Evolutionary conservation across 2,113 vertebrate genomes (phyloP).

Genomic region (Amphiprion ocellaris): DNA sequence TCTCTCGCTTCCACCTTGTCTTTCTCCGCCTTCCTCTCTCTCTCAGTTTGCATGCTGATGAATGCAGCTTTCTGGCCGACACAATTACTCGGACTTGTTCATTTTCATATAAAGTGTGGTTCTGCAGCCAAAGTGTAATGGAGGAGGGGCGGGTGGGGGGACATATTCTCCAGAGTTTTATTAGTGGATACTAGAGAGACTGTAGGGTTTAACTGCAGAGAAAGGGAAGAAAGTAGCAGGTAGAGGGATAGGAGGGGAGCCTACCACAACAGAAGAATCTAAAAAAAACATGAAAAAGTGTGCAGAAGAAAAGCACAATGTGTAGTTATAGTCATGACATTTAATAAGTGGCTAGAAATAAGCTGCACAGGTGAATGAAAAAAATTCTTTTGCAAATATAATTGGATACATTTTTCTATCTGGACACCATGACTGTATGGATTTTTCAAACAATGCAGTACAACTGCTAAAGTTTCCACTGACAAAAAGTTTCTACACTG

Average conservation of each 20-base stretch:
- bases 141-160: background rate
- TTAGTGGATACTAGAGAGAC: conserved; percentile 24
- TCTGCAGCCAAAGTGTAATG: conserved; percentile 13
- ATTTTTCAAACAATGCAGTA: background rate
- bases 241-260: background rate
- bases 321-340: background rate
- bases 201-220: conserved; percentile 8
- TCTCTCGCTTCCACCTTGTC: background rate
- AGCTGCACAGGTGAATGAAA: background rate
- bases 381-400: background rate
- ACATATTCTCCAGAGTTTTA: conserved; percentile 36
- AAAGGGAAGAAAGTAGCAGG: background rate
- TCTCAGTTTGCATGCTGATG: conserved; percentile 27
- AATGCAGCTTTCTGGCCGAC: background rate
- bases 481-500: background rate
- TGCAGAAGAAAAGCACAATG: background rate
- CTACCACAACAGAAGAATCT: background rate
- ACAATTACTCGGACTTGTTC: conserved; percentile 40
- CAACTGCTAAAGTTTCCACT: background rate
- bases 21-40: too few species aligned
- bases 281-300: background rate
- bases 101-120: conserved; percentile 49
- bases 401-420: background rate
- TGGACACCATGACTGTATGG: background rate
- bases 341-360: background rate